A percentile compares a stretch with the other conserved stretches of the same genome.
Conservation (phyloP, 2,888 invertebrate genomes). For the Harpagoxenus sublaevis region DNA sequence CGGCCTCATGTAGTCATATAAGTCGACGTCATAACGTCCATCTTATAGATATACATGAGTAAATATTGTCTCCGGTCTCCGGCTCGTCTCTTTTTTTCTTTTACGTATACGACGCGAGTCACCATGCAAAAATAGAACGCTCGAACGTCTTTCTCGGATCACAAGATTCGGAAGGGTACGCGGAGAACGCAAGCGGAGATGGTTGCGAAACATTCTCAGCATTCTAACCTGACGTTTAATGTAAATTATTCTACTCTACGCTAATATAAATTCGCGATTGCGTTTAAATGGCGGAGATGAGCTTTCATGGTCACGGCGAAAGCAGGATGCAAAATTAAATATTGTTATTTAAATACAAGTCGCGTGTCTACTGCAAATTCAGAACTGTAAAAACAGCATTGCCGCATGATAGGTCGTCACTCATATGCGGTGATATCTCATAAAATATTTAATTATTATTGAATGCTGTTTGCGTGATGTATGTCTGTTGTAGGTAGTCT, state of each 20-base stretch:
- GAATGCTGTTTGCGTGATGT: neutral
- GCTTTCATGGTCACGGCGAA: constrained; percentile 10
- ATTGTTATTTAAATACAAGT: constrained; percentile 29
- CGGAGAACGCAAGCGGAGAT: neutral
- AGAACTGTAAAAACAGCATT: neutral
- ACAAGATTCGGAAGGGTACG: neutral
- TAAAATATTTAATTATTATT: constrained; percentile 41
- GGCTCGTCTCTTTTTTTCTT: neutral
- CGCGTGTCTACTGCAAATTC: constrained; percentile 26
- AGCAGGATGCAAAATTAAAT: constrained; percentile 14
- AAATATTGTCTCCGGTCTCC: neutral
- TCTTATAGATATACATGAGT: neutral
- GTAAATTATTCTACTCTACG: neutral
- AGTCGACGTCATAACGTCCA: neutral
- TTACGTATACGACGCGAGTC: neutral
- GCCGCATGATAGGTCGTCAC: neutral
- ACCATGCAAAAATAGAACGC: neutral
- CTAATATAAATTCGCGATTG: neutral
- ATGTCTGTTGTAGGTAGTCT: neutral
- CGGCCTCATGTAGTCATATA: constrained; percentile 17
- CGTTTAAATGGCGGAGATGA: neutral
- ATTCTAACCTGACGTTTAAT: neutral
- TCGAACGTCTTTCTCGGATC: too few relatives aligned
- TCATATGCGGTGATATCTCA: neutral
- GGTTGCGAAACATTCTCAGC: neutral